Evolutionary conservation across 2,113 vertebrate species (phyloP).

Genomic region (Hemiscyllium ocellatum): DNA sequence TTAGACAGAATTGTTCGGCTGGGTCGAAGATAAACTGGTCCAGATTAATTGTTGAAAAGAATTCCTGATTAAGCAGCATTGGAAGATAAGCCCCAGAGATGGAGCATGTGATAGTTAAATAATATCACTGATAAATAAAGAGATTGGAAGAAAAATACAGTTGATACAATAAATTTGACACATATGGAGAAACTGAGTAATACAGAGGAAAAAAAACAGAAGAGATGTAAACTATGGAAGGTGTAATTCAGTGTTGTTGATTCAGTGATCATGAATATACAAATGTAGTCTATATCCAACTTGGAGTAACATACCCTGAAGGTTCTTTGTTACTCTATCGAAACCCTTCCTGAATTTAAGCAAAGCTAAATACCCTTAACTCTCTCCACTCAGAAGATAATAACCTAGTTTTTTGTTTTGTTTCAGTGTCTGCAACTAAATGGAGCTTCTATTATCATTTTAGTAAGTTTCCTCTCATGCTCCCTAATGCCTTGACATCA

Average conservation of each 20-base stretch:
- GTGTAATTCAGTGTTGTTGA: not conserved
- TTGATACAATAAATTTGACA: not conserved
- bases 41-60: not conserved
- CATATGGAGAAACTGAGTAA: not conserved
- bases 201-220: not conserved
- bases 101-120: not conserved
- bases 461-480: not conserved
- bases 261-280: not conserved
- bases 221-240: not conserved
- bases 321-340: not conserved
- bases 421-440: not conserved
- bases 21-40: not conserved
- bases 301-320: not conserved
- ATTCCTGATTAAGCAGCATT: not conserved
- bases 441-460: not conserved
- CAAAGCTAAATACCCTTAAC: not conserved
- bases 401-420: not conserved
- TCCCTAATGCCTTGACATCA: not conserved
- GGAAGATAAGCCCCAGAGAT: not conserved
- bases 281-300: not conserved
- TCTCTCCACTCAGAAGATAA: not conserved
- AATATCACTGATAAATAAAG: not conserved
- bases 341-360: not conserved
- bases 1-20: not conserved
- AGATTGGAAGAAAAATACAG: not conserved